Evolutionary conservation across 2,113 vertebrate genomes (phyloP).

Genomic region (Regulus satrapa): DNA sequence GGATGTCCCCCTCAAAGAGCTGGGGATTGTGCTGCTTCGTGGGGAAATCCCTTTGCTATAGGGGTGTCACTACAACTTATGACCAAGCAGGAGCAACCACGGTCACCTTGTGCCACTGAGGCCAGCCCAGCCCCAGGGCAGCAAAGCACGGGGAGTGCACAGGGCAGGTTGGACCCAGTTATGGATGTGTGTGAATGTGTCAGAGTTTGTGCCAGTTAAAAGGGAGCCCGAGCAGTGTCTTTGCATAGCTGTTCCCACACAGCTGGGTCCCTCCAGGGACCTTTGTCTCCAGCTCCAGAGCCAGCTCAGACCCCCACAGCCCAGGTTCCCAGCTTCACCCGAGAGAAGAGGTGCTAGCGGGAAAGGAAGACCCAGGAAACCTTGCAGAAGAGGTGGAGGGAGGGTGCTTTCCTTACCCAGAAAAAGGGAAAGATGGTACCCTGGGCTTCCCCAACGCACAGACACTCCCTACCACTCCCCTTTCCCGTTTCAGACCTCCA

Average conservation of each 20-base stretch:
- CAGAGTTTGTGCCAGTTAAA: neutral
- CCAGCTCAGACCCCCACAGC: neutral
- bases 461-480: neutral
- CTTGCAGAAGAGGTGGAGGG: neutral
- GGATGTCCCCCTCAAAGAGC: neutral
- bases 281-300: neutral
- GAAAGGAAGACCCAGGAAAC: neutral
- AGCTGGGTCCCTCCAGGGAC: neutral
- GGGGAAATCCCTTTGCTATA: neutral
- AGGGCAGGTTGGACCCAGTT: neutral
- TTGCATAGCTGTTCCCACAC: slow-evolving; percentile 18
- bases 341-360: neutral
- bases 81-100: slow-evolving; percentile 4
- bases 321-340: neutral
- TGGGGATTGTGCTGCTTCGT: neutral
- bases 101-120: neutral
- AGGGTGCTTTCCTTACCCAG: neutral
- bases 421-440: neutral
- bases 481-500: neutral
- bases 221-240: neutral
- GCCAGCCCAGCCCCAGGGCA: neutral
- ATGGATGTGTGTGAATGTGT: neutral
- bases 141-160: neutral
- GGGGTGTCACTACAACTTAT: neutral
- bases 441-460: neutral